phyloP scores from a whole-genome alignment of 2,888 invertebrate species.

The Thereva unica region DNA sequence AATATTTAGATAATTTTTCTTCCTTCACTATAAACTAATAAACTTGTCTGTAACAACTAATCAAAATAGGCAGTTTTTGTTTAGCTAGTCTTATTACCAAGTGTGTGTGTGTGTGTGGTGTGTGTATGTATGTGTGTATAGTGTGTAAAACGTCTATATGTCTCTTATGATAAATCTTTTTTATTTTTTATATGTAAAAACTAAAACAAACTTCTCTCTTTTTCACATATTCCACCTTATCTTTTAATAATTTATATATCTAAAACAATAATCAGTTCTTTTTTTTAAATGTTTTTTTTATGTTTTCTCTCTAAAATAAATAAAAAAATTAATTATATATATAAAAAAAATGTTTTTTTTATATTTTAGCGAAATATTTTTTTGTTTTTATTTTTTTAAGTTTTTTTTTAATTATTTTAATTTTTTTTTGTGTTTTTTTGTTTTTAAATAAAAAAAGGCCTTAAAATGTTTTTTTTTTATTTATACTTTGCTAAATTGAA shows the following conservation, averaged over 20 bases:
- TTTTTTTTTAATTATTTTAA: too few relatives aligned
- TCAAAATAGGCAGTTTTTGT: constrained; percentile 38
- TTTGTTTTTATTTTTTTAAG: too few relatives aligned
- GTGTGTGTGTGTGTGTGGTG: constrained; percentile 35
- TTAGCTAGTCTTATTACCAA: constrained; percentile 40
- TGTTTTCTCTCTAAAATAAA: constrained; percentile 2
- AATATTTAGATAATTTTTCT: constrained; percentile 31
- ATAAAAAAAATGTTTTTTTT: too few relatives aligned
- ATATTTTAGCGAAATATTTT: too few relatives aligned
- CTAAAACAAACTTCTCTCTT: too few relatives aligned
- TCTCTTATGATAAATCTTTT: too few relatives aligned
- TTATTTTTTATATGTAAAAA: too few relatives aligned
- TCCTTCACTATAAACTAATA: constrained; percentile 32
- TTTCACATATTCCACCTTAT: constrained; percentile 12
- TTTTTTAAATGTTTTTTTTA: constrained; percentile 23
- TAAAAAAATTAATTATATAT: not conserved
- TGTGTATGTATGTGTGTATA: constrained; percentile 25
- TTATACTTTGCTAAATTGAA: too few relatives aligned
- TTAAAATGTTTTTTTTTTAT: too few relatives aligned
- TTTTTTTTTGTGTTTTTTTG: too few relatives aligned
- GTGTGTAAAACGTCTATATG: constrained; percentile 25
- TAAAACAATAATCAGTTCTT: constrained; percentile 31
- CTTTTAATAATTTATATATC: constrained; percentile 18
- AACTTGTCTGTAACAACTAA: constrained; percentile 31
- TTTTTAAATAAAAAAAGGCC: too few relatives aligned